phyloP scores from a whole-genome alignment of 2,888 invertebrate genomes.

The Mesorhabditis spiculigera region DNA sequence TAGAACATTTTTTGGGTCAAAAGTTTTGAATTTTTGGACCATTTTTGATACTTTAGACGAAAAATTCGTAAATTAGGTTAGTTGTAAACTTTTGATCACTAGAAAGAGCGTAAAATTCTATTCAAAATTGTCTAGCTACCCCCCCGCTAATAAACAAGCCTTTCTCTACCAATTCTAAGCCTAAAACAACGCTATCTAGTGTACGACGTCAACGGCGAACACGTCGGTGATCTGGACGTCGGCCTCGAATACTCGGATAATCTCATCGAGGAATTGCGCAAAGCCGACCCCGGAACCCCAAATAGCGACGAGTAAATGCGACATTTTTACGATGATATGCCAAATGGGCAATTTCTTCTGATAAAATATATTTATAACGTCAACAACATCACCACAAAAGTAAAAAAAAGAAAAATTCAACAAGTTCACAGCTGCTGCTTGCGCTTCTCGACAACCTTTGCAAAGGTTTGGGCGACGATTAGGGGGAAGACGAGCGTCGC shows the following conservation, averaged over 20 bases:
- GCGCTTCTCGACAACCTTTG: constrained; percentile 58
- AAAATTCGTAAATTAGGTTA: too few relatives aligned
- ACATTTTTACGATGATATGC: too few relatives aligned
- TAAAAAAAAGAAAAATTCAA: background rate
- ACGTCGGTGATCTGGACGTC: constrained; percentile 39
- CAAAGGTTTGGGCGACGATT: constrained; percentile 92
- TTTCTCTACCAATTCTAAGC: background rate
- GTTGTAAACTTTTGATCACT: too few relatives aligned
- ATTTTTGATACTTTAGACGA: too few relatives aligned
- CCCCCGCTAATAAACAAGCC: background rate
- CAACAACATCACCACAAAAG: background rate
- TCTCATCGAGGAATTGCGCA: constrained; percentile 14
- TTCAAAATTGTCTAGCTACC: background rate
- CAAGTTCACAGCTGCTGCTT: background rate
- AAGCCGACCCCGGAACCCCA: too few relatives aligned
- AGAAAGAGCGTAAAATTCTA: too few relatives aligned
- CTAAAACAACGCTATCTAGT: constrained; percentile 27
- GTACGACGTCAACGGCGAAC: constrained; percentile 31
- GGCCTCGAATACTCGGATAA: constrained; percentile 33
- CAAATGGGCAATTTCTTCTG: too few relatives aligned
- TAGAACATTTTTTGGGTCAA: too few relatives aligned
- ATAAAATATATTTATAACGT: background rate
- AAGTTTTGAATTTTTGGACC: too few relatives aligned
- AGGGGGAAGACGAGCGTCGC: constrained; percentile 89
- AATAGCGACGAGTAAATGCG: too few relatives aligned